phyloP scores from a whole-genome alignment of 2,113 vertebrate genomes.

The Epinephelus cyanopodus region DNA sequence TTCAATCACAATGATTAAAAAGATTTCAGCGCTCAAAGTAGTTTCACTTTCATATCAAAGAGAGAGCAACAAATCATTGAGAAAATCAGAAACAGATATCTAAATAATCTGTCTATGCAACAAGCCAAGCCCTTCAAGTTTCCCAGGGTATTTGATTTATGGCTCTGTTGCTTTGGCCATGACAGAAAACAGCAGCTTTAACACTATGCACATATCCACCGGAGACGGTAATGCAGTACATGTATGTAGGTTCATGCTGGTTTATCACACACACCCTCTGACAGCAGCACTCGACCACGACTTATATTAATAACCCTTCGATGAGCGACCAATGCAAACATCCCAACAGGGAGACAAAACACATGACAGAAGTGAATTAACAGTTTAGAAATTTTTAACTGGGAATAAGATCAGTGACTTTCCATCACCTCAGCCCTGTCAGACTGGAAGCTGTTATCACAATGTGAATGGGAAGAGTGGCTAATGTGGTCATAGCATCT shows the following conservation, averaged over 20 bases:
- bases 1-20: conserved; percentile 54
- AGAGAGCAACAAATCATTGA: conserved; percentile 28
- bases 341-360: neutral
- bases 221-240: neutral
- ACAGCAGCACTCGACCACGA: conserved; percentile 10
- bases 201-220: conserved; percentile 20
- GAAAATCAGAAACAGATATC: conserved; percentile 65
- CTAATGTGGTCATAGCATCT: neutral
- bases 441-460: neutral
- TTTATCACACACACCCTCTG: neutral
- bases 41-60: conserved; percentile 59
- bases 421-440: neutral
- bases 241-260: neutral
- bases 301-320: conserved; percentile 25
- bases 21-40: conserved; percentile 35
- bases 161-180: conserved; percentile 21
- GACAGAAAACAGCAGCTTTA: conserved; percentile 50
- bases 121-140: conserved; percentile 18
- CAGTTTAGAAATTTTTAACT: neutral
- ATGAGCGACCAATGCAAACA: conserved; percentile 15
- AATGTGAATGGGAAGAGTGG: neutral
- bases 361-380: neutral
- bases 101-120: conserved; percentile 33
- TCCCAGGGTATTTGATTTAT: conserved; percentile 56
- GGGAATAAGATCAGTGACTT: neutral